phyloP scores from a whole-genome alignment of 2,888 invertebrate species.

The Rhaphigaster nebulosa region DNA sequence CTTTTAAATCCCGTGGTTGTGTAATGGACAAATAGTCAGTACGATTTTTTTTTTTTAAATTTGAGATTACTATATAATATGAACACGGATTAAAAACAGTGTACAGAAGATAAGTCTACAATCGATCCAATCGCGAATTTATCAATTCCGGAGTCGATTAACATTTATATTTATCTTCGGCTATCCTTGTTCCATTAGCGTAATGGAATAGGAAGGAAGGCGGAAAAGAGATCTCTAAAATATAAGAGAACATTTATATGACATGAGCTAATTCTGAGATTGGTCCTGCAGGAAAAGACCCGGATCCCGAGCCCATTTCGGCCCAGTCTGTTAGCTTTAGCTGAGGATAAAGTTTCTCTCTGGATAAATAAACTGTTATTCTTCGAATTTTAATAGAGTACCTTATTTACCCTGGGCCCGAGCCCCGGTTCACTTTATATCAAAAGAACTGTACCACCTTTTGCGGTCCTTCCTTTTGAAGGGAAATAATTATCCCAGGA shows the following conservation, averaged over 20 bases:
- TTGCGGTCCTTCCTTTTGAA: background rate
- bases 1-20: too few relatives aligned
- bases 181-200: constrained; percentile 9
- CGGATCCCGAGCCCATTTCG: constrained; percentile 56
- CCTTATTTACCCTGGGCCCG: background rate
- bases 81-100: too few relatives aligned
- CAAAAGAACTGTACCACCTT: background rate
- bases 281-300: constrained; percentile 37
- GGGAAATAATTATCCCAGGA: background rate
- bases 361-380: constrained; percentile 37
- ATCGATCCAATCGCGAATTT: background rate
- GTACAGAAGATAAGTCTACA: background rate
- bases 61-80: too few relatives aligned
- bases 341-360: background rate
- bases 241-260: constrained; percentile 42
- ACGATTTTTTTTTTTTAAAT: too few relatives aligned
- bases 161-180: background rate
- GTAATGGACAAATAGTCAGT: too few relatives aligned
- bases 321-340: constrained; percentile 28
- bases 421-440: background rate
- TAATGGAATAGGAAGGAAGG: constrained; percentile 23
- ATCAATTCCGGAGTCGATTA: background rate
- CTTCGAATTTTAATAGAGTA: constrained; percentile 38
- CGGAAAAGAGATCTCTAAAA: constrained; percentile 23
- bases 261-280: constrained; percentile 48